phyloP scores from a whole-genome alignment of 1,140 invertebrate species.

The Sipha flava region DNA sequence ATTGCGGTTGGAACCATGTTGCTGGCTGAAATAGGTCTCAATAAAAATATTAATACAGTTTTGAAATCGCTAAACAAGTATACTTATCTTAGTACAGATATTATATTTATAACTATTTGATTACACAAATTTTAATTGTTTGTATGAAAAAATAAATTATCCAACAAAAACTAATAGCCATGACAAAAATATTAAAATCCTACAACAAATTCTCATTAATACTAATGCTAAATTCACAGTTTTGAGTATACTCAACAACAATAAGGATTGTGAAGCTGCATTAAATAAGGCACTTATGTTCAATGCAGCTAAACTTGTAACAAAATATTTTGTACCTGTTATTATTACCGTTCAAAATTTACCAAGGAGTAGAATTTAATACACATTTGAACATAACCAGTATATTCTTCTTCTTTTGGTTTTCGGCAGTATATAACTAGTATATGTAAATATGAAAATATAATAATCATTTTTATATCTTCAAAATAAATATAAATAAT shows the following conservation, averaged over 20 bases:
- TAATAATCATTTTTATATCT: too few species aligned
- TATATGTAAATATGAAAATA: too few species aligned
- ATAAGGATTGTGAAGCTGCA: neutral
- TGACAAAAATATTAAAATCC: neutral
- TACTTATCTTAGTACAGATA: neutral
- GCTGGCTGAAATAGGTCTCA: neutral
- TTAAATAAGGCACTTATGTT: slow-evolving; percentile 5
- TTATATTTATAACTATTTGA: neutral
- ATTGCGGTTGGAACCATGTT: slow-evolving; percentile 11
- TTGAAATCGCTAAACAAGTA: slow-evolving; percentile 18
- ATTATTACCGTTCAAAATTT: neutral
- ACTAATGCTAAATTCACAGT: slow-evolving; percentile 1
- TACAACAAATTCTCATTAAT: neutral
- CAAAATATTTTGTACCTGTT: too few species aligned
- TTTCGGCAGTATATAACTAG: too few species aligned
- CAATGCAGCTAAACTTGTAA: neutral
- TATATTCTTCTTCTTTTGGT: too few species aligned
- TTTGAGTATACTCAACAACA: neutral
- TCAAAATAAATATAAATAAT: too few species aligned
- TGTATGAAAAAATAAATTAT: neutral
- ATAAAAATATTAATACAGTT: neutral
- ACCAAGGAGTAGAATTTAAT: too few species aligned
- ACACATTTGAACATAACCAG: too few species aligned
- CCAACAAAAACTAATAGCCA: neutral
- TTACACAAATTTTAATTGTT: slow-evolving; percentile 9